These are phyloP conservation scores for Lypha dubia DNA, from an alignment of 2,888 invertebrate species.

Conservation along the genomic window DNA sequence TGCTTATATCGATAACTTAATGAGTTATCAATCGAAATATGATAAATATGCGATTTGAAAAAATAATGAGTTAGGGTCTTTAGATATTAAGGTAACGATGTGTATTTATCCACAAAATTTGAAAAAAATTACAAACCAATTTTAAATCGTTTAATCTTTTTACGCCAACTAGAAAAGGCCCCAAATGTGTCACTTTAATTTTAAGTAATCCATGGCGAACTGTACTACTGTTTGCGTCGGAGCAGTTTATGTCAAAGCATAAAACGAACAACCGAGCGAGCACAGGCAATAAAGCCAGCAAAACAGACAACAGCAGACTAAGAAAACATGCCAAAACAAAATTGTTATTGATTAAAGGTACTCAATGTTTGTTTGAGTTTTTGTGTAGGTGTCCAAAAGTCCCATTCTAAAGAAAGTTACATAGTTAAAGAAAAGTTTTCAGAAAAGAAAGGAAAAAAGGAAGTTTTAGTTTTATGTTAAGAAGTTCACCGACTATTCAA, in stretches of 20 bases:
- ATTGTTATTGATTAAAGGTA: conserved; percentile 54
- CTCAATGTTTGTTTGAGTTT: conserved; percentile 20
- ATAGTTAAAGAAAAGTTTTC: conserved; percentile 6
- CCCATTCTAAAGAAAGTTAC: conserved; percentile 16
- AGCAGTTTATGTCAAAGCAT: not conserved
- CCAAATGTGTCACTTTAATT: too few species aligned
- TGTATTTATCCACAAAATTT: too few species aligned
- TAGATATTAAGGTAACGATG: too few species aligned
- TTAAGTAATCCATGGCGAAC: too few species aligned
- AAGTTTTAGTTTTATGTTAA: conserved; percentile 33
- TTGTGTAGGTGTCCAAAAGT: conserved; percentile 29
- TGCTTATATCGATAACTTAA: too few species aligned
- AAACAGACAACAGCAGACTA: not conserved
- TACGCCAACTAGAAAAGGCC: too few species aligned
- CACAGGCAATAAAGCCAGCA: conserved; percentile 11
- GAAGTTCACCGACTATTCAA: not conserved
- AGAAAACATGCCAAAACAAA: conserved; percentile 52
- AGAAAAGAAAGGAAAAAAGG: conserved; percentile 9
- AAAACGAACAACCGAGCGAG: conserved; percentile 12
- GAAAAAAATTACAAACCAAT: too few species aligned
- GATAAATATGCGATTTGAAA: too few species aligned
- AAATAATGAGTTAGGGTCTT: too few species aligned
- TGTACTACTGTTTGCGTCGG: too few species aligned
- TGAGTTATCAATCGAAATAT: too few species aligned
- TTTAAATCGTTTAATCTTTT: too few species aligned